Evolutionary conservation across 2,797 vertebrate genomes (phyloP).

Genomic region (Gila robusta): DNA sequence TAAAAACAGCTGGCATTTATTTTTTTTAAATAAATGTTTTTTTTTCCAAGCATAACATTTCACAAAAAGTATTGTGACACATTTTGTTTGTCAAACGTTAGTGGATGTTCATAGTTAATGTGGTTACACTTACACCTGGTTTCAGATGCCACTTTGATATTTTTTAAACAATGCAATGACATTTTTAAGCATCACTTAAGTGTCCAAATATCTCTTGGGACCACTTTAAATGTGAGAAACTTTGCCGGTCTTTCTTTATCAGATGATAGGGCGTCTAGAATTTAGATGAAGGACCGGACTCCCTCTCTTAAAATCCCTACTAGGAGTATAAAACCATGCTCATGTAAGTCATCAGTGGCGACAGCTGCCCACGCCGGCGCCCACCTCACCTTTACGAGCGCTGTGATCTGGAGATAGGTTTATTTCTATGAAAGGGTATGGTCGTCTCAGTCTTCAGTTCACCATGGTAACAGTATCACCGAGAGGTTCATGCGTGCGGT

Average conservation of each 20-base stretch:
- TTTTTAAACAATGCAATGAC: neutral
- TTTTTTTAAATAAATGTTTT: neutral
- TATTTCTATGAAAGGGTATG: conserved; percentile 57
- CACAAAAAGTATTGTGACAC: neutral
- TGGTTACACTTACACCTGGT: neutral
- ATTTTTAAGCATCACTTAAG: neutral
- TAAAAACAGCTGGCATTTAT: neutral
- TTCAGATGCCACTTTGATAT: neutral
- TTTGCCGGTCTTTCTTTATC: neutral
- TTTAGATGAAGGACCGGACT: neutral
- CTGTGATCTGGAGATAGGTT: conserved; percentile 55
- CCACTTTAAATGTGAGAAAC: neutral
- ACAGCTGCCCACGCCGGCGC: conserved; percentile 27
- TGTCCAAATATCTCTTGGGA: neutral
- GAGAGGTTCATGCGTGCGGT: conserved; percentile 31
- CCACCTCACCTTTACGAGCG: conserved; percentile 53
- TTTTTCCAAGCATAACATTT: neutral
- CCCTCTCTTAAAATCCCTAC: neutral
- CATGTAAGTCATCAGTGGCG: conserved; percentile 5
- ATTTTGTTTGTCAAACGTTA: neutral
- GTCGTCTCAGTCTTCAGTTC: conserved; percentile 57
- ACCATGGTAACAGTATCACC: conserved; percentile 57
- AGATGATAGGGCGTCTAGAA: neutral
- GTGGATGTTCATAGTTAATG: neutral
- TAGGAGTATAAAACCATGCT: conserved; percentile 6